Conservation (phyloP, 2,888 invertebrate genomes). For the Spialia ferax region DNA sequence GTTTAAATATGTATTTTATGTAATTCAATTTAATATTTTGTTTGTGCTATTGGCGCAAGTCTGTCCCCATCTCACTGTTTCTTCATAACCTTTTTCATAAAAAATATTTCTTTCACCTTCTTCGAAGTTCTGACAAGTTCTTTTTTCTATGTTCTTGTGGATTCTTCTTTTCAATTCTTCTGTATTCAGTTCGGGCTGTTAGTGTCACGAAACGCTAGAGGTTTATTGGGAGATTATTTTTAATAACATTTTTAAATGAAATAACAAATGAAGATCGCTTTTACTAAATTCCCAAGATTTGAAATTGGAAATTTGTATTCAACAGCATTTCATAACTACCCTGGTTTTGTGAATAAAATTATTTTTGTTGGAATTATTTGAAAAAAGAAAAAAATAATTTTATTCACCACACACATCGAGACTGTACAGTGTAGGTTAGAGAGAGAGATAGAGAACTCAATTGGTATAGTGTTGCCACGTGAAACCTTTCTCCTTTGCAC, state of each 20-base stretch:
- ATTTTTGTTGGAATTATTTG: slow-evolving; percentile 37
- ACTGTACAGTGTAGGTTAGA: slow-evolving; percentile 79
- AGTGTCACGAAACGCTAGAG: slow-evolving; percentile 27
- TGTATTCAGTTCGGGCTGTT: slow-evolving; percentile 28
- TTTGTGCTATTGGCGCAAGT: slow-evolving; percentile 25
- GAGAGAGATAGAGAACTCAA: slow-evolving; percentile 58
- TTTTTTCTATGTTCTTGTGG: slow-evolving; percentile 18
- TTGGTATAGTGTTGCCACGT: slow-evolving; percentile 78
- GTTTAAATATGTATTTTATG: too few relatives aligned
- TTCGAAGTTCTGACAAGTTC: slow-evolving; percentile 17
- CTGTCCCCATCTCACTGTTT: slow-evolving; percentile 11
- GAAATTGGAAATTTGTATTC: slow-evolving; percentile 50
- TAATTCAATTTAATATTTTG: neutral
- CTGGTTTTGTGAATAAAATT: slow-evolving; percentile 57
- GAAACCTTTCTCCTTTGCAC: slow-evolving; percentile 63
- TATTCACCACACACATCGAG: slow-evolving; percentile 64
- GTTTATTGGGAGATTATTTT: slow-evolving; percentile 32
- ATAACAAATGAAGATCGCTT: slow-evolving; percentile 19
- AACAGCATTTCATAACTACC: slow-evolving; percentile 74
- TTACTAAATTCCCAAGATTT: slow-evolving; percentile 27
- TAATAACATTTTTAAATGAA: slow-evolving; percentile 22
- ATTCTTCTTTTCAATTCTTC: slow-evolving; percentile 16
- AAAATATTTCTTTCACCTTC: slow-evolving; percentile 10
- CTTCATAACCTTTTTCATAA: slow-evolving; percentile 19
- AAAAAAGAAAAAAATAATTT: slow-evolving; percentile 31